phyloP scores from a whole-genome alignment of 2,797 vertebrate genomes.

The Lophotriccus pileatus region DNA sequence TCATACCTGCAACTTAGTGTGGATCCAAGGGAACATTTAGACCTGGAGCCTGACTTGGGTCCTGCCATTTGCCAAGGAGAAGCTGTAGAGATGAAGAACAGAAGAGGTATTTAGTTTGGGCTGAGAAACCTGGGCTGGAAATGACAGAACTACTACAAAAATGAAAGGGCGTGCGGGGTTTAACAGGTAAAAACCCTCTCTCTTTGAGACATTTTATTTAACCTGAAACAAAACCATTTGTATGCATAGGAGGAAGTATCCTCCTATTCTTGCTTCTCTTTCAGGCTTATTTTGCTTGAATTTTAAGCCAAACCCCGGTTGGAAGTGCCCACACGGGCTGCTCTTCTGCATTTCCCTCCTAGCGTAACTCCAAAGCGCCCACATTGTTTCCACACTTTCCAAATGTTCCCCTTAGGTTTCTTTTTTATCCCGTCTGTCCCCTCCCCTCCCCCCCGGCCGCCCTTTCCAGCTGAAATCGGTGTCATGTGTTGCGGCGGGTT shows the following conservation, averaged over 20 bases:
- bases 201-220: neutral
- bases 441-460: too few species aligned
- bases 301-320: neutral
- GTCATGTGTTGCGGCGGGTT: neutral
- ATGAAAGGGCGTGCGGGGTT: rapidly evolving
- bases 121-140: neutral
- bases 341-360: neutral
- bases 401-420: neutral
- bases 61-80: neutral
- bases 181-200: neutral
- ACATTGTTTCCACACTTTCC: neutral
- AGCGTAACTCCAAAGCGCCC: neutral
- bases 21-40: neutral
- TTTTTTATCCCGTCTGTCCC: neutral
- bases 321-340: neutral
- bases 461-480: neutral
- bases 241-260: too few species aligned
- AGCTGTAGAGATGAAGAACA: neutral
- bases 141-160: neutral
- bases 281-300: neutral
- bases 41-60: neutral
- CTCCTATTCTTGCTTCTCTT: neutral
- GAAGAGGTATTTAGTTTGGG: neutral
- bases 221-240: neutral
- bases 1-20: neutral